Conservation (phyloP, 2,888 invertebrate species). For the Tenthredo scrophulariae region DNA sequence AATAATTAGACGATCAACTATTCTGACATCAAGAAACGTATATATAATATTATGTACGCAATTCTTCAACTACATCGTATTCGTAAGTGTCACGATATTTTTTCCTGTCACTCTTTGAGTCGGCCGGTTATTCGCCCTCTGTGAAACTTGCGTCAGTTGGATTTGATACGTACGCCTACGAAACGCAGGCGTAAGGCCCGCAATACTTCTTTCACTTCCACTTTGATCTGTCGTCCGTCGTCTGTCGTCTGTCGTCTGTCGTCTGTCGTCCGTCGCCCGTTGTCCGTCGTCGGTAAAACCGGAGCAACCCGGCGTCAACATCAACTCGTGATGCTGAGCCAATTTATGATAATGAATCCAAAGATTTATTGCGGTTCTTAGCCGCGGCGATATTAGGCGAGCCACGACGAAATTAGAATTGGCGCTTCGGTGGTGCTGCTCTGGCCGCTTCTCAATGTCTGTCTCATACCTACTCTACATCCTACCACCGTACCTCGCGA, state of each 20-base stretch:
- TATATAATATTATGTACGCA: slow-evolving; percentile 25
- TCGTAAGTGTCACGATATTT: slow-evolving; percentile 39
- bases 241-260: slow-evolving; percentile 56
- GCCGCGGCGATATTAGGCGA: slow-evolving; percentile 72
- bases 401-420: slow-evolving; percentile 72
- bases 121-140: background rate
- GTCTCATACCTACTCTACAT: slow-evolving; percentile 4
- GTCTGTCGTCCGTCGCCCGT: slow-evolving; percentile 56
- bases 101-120: slow-evolving; percentile 24
- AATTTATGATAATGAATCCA: slow-evolving; percentile 75
- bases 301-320: slow-evolving; percentile 65
- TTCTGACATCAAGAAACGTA: slow-evolving; percentile 4
- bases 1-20: background rate
- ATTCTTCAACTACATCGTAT: slow-evolving; percentile 17
- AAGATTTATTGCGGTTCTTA: slow-evolving; percentile 73
- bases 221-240: slow-evolving; percentile 71
- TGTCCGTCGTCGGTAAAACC: slow-evolving; percentile 20
- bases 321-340: slow-evolving; percentile 66
- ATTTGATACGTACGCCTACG: slow-evolving; percentile 4
- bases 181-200: background rate
- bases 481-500: background rate
- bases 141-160: slow-evolving; percentile 14
- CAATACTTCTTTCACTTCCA: slow-evolving; percentile 62
- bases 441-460: slow-evolving; percentile 33
- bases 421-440: slow-evolving; percentile 42